Base-by-base conservation (phyloP, 1,140 invertebrate genomes). In the Trichogramma pretiosum region DNA sequence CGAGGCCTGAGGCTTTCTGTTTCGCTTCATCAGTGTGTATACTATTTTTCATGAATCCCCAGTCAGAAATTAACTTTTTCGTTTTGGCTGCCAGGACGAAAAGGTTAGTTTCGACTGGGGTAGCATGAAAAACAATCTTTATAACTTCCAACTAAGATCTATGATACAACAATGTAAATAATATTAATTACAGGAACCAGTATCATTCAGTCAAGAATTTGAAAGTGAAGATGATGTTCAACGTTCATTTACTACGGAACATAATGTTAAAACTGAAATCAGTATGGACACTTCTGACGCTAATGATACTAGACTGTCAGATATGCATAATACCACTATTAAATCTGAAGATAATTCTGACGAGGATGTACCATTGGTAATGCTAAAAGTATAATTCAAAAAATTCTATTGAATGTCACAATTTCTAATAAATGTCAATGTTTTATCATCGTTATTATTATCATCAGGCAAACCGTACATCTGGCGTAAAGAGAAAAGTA, bases 341-440 rank as follows among this genome's bases (percentile, higher is more conserved):
- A 68, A 70, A 58, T 63, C 68, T 47, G 61, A 72, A 59, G 74
- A 76, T 43, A 74, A 80, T 10, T 79, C 77, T 56, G 84, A 88
- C 54, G 87, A 90, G 67, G 87, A 91, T 70, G 64, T 81, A 36
- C 87, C 88, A 49, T 67, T 88, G 74, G 84, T 87, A 74, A 35
- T 19, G 44, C 19, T 36, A 38, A 34, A n/a, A n/a, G n/a, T n/a
- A n/a, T n/a, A n/a, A n/a, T n/a, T n/a, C n/a, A n/a, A n/a, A n/a
- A n/a, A 40, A 33, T 22, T 14, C 16, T 36, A 39, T 39, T 22
- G 23, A 22, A 33, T 36, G 13, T 9, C 17, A 14, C n/a, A 7
- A 24, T 23, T 45, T 35, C 32, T 36, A 40, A 37, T 14, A 50
- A n/a, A n/a, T n/a, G n/a, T n/a, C n/a, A n/a, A n/a, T n/a, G n/a